Percentiles rank a stretch among this genome's conserved stretches.
phyloP scores from a whole-genome alignment of 2,797 vertebrate genomes.

The Cheirogaleus major region DNA sequence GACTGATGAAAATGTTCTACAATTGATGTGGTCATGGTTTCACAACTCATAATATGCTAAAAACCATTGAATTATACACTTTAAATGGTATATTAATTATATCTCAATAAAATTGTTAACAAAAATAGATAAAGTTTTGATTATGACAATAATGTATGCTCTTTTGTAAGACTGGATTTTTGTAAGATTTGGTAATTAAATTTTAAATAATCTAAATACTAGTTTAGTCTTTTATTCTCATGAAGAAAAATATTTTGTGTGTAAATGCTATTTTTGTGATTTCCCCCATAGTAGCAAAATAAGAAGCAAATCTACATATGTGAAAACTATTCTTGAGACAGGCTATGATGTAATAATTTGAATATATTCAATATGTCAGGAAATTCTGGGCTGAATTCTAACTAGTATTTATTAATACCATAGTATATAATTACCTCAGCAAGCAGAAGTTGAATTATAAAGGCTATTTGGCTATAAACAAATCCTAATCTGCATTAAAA shows the following conservation, averaged over 20 bases:
- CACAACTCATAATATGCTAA: neutral
- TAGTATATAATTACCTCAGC: constrained; percentile 26
- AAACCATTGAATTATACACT: neutral
- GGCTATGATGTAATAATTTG: neutral
- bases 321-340: constrained; percentile 11
- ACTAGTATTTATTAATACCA: neutral
- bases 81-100: neutral
- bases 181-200: neutral
- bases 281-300: neutral
- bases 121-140: neutral
- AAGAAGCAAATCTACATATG: neutral
- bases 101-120: neutral
- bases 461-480: neutral
- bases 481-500: neutral
- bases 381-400: constrained; percentile 37
- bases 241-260: neutral
- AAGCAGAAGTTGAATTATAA: constrained; percentile 5
- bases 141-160: neutral
- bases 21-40: neutral
- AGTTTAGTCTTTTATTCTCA: constrained; percentile 1
- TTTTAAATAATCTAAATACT: constrained; percentile 27
- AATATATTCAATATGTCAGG: neutral
- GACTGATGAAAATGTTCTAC: neutral
- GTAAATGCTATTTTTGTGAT: neutral
- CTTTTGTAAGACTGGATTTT: neutral